Conservation (phyloP, 1,140 invertebrate genomes). For the Holotrichia oblita region DNA sequence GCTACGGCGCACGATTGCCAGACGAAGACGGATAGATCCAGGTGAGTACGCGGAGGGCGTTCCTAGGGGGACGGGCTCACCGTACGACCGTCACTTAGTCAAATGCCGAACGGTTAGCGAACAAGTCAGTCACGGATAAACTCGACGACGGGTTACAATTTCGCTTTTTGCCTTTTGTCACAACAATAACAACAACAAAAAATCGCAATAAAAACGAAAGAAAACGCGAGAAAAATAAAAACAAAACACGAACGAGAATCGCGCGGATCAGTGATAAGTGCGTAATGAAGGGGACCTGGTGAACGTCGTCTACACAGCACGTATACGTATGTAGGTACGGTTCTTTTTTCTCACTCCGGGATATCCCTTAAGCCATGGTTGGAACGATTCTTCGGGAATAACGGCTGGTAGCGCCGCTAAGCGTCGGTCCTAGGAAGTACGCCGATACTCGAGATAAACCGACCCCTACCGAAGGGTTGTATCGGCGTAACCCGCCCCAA, state of each 20-base stretch:
- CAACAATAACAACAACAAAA: conserved; percentile 37
- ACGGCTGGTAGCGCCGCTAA: conserved; percentile 40
- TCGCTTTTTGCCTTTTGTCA: conserved; percentile 45
- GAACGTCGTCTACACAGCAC: no score
- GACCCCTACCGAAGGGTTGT: conserved; percentile 56
- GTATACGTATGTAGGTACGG: no score
- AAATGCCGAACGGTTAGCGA: conserved; percentile 56
- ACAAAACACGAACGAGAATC: no score
- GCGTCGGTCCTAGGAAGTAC: conserved; percentile 39
- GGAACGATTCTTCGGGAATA: background rate
- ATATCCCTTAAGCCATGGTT: background rate
- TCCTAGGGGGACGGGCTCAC: conserved; percentile 50
- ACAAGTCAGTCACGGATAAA: conserved; percentile 49
- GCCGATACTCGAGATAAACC: conserved; percentile 9
- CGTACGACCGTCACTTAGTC: conserved; percentile 55
- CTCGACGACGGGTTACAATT: conserved; percentile 45
- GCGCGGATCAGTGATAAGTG: no score
- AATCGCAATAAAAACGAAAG: conserved; percentile 14
- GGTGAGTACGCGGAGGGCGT: conserved; percentile 57
- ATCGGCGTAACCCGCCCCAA: conserved; percentile 59
- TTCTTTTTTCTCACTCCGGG: conserved; percentile 17
- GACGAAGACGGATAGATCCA: conserved; percentile 45
- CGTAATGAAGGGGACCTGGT: background rate
- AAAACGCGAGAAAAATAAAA: background rate
- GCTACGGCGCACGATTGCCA: background rate